These are phyloP conservation scores for Thymelicus sylvestris DNA, from an alignment of 2,888 invertebrate genomes.

Conservation along the genomic window DNA sequence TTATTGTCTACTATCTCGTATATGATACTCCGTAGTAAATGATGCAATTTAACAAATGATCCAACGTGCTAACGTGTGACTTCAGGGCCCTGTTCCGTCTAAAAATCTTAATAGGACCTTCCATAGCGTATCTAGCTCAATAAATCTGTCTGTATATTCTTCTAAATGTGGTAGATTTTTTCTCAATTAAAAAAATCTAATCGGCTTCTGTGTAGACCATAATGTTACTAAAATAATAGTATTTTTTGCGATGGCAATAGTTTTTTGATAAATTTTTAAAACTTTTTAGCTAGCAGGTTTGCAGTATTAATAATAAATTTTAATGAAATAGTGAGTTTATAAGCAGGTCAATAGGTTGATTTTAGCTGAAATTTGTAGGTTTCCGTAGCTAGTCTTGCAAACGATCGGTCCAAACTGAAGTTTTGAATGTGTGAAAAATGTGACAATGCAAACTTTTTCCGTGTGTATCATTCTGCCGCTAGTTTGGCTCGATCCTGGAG, in stretches of 20 bases:
- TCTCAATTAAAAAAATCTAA: conserved; percentile 10
- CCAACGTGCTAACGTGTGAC: conserved; percentile 20
- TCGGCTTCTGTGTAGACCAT: conserved; percentile 22
- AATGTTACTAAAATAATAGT: conserved; percentile 23
- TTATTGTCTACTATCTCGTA: too few relatives aligned
- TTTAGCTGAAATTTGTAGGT: conserved; percentile 23
- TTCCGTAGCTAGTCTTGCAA: background rate
- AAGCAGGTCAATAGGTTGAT: conserved; percentile 14
- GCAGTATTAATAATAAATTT: conserved; percentile 1
- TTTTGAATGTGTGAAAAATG: too few relatives aligned
- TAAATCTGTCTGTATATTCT: conserved; percentile 26
- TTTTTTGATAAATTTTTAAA: conserved; percentile 33
- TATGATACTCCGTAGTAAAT: conserved; percentile 6
- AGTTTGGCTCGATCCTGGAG: conserved; percentile 19
- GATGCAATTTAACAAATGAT: conserved; percentile 5
- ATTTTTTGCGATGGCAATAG: conserved; percentile 35
- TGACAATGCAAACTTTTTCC: too few relatives aligned
- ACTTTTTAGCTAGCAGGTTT: conserved; percentile 24
- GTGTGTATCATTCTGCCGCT: background rate
- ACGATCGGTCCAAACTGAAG: conserved; percentile 16
- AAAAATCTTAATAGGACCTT: conserved; percentile 28
- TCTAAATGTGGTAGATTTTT: conserved; percentile 28
- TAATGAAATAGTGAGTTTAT: background rate
- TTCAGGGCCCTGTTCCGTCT: conserved; percentile 36
- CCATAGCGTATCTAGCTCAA: conserved; percentile 30